These are phyloP conservation scores for Crocodylus rhombifer DNA, from an alignment of 2,797 vertebrate genomes.

Conservation along the genomic window DNA sequence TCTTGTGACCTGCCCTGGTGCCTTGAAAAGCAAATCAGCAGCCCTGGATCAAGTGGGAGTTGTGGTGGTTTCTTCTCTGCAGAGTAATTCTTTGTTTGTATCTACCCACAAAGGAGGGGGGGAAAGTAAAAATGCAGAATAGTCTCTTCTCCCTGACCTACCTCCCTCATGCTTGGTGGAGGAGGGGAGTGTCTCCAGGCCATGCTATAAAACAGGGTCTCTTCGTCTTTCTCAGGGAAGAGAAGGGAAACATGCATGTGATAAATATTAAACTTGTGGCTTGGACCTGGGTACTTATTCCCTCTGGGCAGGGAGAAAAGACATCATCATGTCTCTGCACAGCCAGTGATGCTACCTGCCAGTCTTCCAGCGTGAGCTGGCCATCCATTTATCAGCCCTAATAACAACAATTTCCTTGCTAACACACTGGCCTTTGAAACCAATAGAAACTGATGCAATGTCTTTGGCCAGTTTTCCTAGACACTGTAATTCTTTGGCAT, in stretches of 20 bases:
- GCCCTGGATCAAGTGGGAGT: not conserved
- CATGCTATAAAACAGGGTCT: not conserved
- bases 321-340: not conserved
- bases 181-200: not conserved
- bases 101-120: too few species aligned
- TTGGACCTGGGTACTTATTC: slow-evolving; percentile 12
- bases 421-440: not conserved
- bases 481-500: not conserved
- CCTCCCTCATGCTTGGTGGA: not conserved
- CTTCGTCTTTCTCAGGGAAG: not conserved
- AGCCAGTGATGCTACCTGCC: not conserved
- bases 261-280: not conserved
- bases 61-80: too few species aligned
- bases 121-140: not conserved
- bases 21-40: not conserved
- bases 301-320: slow-evolving; percentile 32
- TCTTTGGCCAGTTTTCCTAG: not conserved
- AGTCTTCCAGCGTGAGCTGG: slow-evolving; percentile 34
- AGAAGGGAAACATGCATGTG: not conserved
- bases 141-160: not conserved
- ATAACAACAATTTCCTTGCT: slow-evolving; percentile 22
- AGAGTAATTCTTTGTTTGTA: not conserved
- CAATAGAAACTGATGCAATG: not conserved
- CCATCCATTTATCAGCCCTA: slow-evolving; percentile 7
- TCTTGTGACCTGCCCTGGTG: not conserved